Evolutionary conservation across 2,113 vertebrate species (phyloP).

Genomic region (Perca fluviatilis): DNA sequence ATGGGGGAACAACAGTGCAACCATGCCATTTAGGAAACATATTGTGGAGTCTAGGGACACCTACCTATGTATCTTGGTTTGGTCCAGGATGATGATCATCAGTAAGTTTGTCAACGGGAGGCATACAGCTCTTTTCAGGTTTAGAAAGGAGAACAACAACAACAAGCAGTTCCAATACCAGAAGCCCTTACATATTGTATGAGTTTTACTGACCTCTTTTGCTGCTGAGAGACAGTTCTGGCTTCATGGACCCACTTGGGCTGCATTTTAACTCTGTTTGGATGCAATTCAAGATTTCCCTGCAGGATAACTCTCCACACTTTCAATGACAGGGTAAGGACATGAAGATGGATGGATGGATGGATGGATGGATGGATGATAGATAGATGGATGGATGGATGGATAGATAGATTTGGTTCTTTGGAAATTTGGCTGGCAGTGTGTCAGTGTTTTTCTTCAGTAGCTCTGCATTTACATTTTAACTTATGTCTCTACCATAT

Average conservation of each 20-base stretch:
- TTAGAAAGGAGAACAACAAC: background rate
- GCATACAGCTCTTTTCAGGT: background rate
- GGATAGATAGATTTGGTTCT: background rate
- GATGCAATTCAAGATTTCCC: background rate
- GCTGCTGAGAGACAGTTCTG: background rate
- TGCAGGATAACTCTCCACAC: conserved; percentile 3
- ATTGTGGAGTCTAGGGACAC: background rate
- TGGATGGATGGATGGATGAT: background rate
- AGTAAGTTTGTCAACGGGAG: background rate
- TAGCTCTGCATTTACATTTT: background rate
- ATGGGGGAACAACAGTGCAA: background rate
- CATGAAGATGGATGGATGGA: conserved; percentile 3
- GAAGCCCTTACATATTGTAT: background rate
- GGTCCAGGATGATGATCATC: background rate
- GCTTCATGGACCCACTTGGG: background rate
- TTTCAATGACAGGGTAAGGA: conserved; percentile 16
- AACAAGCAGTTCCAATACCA: background rate
- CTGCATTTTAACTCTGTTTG: conserved; percentile 10
- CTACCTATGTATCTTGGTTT: background rate
- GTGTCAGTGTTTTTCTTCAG: background rate
- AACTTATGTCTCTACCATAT: background rate
- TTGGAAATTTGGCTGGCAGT: background rate
- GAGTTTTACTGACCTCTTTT: background rate
- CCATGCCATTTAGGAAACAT: background rate
- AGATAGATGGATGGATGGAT: too few species aligned